Evolutionary conservation across 53 echinoderm and acorn worm genomes (phyloP).

Genomic region (Hippasteria phrygiana): DNA sequence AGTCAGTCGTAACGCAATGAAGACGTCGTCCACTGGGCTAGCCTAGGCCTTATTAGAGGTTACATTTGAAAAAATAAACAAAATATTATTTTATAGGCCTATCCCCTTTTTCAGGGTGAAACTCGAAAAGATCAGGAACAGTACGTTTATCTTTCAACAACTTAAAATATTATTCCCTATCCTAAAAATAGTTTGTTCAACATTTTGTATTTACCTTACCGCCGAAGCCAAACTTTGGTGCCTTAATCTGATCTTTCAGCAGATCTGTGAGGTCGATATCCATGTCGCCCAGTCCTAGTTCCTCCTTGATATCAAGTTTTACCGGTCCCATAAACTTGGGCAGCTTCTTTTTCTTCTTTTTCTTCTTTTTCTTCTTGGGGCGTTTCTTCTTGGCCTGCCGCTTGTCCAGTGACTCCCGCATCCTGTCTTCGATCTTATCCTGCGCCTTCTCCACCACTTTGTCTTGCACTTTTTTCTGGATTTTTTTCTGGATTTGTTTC

Average conservation of each 20-base stretch:
- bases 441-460: slow-evolving; percentile 58
- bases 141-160: no score
- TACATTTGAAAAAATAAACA: no score
- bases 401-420: slow-evolving; percentile 46
- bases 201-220: neutral
- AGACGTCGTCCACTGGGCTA: no score
- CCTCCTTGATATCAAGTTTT: neutral
- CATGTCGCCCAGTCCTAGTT: neutral
- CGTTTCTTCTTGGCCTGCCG: slow-evolving; percentile 1
- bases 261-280: neutral
- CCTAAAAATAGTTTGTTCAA: no score
- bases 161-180: no score
- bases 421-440: no score
- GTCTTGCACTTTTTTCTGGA: slow-evolving; percentile 74
- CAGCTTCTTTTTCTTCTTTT: slow-evolving; percentile 23
- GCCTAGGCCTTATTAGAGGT: no score
- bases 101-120: no score
- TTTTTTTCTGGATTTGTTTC: slow-evolving; percentile 23
- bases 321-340: neutral
- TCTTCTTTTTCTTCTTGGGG: slow-evolving; percentile 5
- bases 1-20: no score
- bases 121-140: no score
- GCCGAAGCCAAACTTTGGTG: neutral
- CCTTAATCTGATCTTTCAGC: neutral
- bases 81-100: no score